Evolutionary conservation across 2,888 invertebrate genomes (phyloP).

Genomic region (Agriotes lineatus): DNA sequence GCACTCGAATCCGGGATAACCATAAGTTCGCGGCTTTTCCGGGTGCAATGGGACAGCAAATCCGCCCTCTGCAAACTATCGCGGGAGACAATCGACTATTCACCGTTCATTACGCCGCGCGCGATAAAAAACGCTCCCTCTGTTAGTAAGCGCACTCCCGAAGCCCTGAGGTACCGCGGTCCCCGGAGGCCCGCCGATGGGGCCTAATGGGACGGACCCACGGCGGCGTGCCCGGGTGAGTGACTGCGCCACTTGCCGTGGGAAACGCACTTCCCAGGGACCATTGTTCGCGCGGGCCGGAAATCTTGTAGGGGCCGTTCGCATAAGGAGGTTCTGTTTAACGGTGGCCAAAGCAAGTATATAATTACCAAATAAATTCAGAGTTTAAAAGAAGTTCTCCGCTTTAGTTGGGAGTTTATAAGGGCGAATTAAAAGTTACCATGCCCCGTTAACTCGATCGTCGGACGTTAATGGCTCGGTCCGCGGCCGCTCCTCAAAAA

Average conservation of each 20-base stretch:
- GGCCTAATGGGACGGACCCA: constrained; percentile 35
- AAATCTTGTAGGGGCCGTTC: constrained; percentile 38
- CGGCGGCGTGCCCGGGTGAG: constrained; percentile 37
- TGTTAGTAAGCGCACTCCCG: constrained; percentile 28
- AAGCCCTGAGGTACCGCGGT: constrained; percentile 32
- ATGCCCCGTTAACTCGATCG: constrained; percentile 24
- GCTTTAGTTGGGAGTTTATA: constrained; percentile 19
- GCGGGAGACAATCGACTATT: constrained; percentile 36
- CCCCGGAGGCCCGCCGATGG: constrained; percentile 34
- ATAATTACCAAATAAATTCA: constrained; percentile 35
- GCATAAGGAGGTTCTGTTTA: constrained; percentile 31
- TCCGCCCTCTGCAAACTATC: constrained; percentile 19
- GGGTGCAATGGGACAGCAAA: constrained; percentile 24
- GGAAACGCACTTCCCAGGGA: no score
- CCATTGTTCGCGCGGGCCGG: constrained; percentile 37
- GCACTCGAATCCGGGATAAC: constrained; percentile 13
- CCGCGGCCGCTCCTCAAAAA: background rate
- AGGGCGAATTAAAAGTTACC: constrained; percentile 29
- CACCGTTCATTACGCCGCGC: constrained; percentile 40
- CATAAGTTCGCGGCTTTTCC: constrained; percentile 16
- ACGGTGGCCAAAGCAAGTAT: constrained; percentile 30
- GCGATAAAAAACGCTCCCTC: constrained; percentile 33
- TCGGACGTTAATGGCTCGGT: constrained; percentile 3
- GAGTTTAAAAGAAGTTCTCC: constrained; percentile 21
- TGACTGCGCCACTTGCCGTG: constrained; percentile 34